Base-by-base conservation (phyloP, 2,888 invertebrate genomes). In the Napeogenes sylphis region DNA sequence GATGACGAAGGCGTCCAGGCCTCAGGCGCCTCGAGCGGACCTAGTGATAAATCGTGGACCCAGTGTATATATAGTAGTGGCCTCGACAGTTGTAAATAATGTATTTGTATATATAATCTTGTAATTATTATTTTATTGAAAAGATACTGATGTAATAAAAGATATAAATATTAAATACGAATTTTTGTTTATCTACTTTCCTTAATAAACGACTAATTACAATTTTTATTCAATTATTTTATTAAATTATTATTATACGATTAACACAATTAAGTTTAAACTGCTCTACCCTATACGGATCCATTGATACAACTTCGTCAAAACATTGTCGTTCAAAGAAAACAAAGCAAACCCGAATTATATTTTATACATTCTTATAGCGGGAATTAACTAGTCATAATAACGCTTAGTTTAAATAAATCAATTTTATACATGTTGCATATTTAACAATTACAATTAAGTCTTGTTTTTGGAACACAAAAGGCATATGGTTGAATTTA, bases 1-100 rank as follows among this genome's bases (percentile, higher is more conserved):
- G 98, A 93, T 99, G 93, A 93, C 87, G 82, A 84, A 83, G 85
- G 86, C 81, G 71, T 77, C 73, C 75, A 68, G 80, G 21, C 21
- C 21, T 21, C 21, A 21, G 21, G 21, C 21, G 21, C 80, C 81
- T 77, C 80, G 85, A 81, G 84, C 80, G 81, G 79, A 86, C 85
- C 79, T 82, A 87, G 86, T 88, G 87, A 84, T 85, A 83, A 67
- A 75, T 86, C 84, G 86, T 84, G 88, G 88, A 88, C 89, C 88
- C 85, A 87, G 85, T 90, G 90, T 90, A 90, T 70, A 90, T 90
- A 90, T 90, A 90, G 88, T 80, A 78, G 84, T 68, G 88, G 89
- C 87, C 88, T 86, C 85, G 84, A 84, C 77, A 21, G 21, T 78
- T 90, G 90, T 90, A 90, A 78, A 90, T 90, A 90, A 66, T 77